These are phyloP conservation scores for Scolopax bukidnonensis DNA, from an alignment of 2,797 vertebrate genomes.

Conservation along the genomic window DNA sequence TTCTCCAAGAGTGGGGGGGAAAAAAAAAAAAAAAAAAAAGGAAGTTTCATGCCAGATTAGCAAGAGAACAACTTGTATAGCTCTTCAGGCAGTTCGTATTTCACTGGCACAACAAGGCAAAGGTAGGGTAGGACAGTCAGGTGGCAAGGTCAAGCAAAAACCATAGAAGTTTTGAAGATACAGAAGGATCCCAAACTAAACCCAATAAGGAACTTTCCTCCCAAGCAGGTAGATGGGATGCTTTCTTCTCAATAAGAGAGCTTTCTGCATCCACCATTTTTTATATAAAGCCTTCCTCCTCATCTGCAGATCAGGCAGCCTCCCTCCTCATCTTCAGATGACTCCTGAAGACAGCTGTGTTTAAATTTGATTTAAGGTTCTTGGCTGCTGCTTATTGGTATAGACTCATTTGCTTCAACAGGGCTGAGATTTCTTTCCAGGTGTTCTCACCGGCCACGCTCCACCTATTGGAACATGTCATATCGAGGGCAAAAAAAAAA, in stretches of 20 bases:
- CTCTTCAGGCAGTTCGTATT: background rate
- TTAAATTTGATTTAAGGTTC: background rate
- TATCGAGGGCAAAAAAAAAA: background rate
- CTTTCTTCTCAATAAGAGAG: background rate
- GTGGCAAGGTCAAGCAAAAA: background rate
- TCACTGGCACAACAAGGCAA: background rate
- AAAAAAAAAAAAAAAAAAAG: fast-evolving
- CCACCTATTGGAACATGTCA: background rate
- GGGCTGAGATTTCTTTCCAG: background rate
- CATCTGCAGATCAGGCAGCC: background rate
- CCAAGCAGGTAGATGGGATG: background rate
- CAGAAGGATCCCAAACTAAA: background rate
- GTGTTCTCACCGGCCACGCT: background rate
- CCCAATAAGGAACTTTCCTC: background rate
- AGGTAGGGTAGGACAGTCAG: background rate
- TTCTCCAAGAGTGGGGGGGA: too few species aligned
- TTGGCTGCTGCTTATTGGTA: background rate
- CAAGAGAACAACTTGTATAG: background rate
- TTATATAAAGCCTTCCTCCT: background rate
- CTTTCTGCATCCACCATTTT: background rate
- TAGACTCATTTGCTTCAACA: background rate
- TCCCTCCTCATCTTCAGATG: background rate
- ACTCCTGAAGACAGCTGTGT: background rate
- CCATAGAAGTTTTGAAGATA: background rate
- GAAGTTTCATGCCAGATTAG: background rate